Evolutionary conservation across 2,113 vertebrate genomes (phyloP).

Genomic region (Macquaria ambigua): DNA sequence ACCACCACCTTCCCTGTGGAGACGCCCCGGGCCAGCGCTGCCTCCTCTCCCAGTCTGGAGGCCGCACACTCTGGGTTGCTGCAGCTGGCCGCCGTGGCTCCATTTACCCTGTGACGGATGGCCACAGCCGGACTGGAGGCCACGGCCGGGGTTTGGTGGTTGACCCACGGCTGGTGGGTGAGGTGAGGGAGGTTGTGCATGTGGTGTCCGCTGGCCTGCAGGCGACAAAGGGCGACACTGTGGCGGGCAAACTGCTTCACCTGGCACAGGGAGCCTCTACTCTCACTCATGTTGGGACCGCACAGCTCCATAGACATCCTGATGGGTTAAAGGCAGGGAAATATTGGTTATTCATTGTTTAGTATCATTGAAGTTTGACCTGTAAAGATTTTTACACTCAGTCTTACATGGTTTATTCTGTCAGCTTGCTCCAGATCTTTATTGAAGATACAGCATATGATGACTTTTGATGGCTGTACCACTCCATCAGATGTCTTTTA

Average conservation of each 20-base stretch:
- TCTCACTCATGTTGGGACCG: slow-evolving; percentile 65
- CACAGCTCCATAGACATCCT: slow-evolving; percentile 70
- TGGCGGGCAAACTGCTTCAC: slow-evolving; percentile 72
- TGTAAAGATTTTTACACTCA: background rate
- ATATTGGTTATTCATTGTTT: background rate
- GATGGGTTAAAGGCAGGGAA: background rate
- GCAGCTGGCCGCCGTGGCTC: slow-evolving; percentile 57
- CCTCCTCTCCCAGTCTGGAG: slow-evolving; percentile 56
- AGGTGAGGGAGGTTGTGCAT: slow-evolving; percentile 32
- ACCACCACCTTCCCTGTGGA: slow-evolving; percentile 86
- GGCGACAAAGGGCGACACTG: slow-evolving; percentile 50
- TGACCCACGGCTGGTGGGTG: slow-evolving; percentile 61
- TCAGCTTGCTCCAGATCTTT: background rate
- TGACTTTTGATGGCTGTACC: background rate
- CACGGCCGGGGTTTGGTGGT: slow-evolving; percentile 18
- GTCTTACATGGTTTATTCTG: too few species aligned
- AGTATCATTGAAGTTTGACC: background rate
- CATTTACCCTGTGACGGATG: slow-evolving; percentile 65
- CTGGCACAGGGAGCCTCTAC: slow-evolving; percentile 69
- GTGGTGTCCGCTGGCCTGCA: slow-evolving; percentile 62
- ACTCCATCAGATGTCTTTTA: background rate
- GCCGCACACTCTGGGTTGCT: slow-evolving; percentile 56
- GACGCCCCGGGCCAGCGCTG: background rate
- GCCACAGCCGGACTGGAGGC: slow-evolving; percentile 9
- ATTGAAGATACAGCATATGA: background rate